Evolutionary conservation across 2,888 invertebrate genomes (phyloP), one percentile per base, ranked within the genome.

Genomic region (Philaethria dido): DNA sequence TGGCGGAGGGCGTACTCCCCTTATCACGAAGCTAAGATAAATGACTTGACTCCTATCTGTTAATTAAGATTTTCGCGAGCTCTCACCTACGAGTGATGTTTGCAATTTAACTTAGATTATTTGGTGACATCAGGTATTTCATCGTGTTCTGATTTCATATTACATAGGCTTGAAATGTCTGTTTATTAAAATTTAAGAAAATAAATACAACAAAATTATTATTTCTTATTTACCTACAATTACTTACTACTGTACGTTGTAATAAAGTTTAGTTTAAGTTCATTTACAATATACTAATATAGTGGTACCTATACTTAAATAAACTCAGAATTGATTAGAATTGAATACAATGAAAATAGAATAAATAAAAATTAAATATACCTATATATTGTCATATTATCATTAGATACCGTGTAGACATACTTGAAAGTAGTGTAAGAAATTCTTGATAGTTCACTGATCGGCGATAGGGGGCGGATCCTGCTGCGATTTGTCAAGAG

Each of bases 21-120:
- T 87, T 88, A 89, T 89, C 88, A 85, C 84, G 84, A 80, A 79
- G 81, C 81, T 73, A 81, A 88, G 90, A 91, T 81, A 81, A 86
- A 92, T 87, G 80, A 83, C 83, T 83, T 70, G 75, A 78, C 85
- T 87, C 64, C 88, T 90, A 90, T 92, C 92, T 89, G 89, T 91
- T 92, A 92, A 92, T 92, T 92, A 92, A 92, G 91, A 92, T 89
- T 91, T 92, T 89, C 88, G 86, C 91, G 83, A 83, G 80, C 81
- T 83, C 86, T 85, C 86, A 88, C 86, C 87, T 86, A 86, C 79
- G 87, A 90, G 83, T 83, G 87, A 91, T 91, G 89, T 74, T 77
- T 70, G 85, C 77, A 86, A 92, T 91, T 90, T 89, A 85, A 88
- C 86, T 88, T 87, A 80, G 83, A 86, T 78, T 78, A 81, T 83